Evolutionary conservation across 2,797 vertebrate species (phyloP).

Genomic region (Hozukius guyotensis): DNA sequence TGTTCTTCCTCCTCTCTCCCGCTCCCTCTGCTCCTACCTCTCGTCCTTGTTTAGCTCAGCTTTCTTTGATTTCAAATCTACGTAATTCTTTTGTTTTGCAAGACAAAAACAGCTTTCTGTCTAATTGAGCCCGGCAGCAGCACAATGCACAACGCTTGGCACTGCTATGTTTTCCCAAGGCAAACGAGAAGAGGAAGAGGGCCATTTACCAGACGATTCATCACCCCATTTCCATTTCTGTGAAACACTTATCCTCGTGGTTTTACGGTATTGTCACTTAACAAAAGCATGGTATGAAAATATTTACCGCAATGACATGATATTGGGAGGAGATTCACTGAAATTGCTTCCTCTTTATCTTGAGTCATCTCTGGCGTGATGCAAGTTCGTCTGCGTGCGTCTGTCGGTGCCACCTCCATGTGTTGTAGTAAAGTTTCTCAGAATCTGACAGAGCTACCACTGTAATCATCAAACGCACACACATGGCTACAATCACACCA

Average conservation of each 20-base stretch:
- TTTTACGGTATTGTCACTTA: constrained; percentile 59
- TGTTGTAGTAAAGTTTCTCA: constrained; percentile 50
- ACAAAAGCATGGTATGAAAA: constrained; percentile 59
- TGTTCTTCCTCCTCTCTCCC: constrained; percentile 5
- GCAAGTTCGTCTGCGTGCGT: constrained; percentile 11
- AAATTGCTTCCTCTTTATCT: constrained; percentile 44
- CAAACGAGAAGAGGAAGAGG: constrained; percentile 48
- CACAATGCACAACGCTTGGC: constrained; percentile 67
- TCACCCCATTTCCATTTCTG: constrained; percentile 59
- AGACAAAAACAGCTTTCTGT: constrained; percentile 56
- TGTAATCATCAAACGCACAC: constrained; percentile 71
- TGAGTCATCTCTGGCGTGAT: constrained; percentile 15
- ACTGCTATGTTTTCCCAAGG: constrained; percentile 47
- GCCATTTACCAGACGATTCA: constrained; percentile 46
- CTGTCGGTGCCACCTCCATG: constrained; percentile 37
- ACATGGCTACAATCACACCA: constrained; percentile 74
- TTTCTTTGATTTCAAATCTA: constrained; percentile 58
- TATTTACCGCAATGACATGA: constrained; percentile 60
- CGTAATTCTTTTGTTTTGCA: constrained; percentile 52
- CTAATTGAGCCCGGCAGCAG: constrained; percentile 50
- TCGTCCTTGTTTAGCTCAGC: constrained; percentile 8
- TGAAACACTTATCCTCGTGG: constrained; percentile 63
- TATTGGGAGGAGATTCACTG: constrained; percentile 29
- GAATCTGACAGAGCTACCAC: constrained; percentile 66
- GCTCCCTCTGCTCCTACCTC: constrained; percentile 1